phyloP scores from a whole-genome alignment of 2,888 invertebrate species.

The Cerceris rybyensis region DNA sequence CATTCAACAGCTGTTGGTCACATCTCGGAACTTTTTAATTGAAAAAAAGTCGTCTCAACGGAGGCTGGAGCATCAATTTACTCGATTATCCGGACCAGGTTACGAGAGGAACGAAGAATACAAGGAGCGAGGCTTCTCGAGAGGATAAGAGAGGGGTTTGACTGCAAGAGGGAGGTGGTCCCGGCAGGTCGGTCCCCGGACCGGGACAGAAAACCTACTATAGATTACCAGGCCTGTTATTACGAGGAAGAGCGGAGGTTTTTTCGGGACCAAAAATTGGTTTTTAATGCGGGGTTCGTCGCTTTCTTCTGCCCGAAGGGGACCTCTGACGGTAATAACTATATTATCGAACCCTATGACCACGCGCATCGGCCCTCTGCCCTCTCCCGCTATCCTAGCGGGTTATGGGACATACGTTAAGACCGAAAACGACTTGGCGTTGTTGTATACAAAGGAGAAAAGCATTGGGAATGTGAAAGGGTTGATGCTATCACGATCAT shows the following conservation, averaged over 20 bases:
- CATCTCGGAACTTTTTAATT: slow-evolving; percentile 73
- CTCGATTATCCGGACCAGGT: slow-evolving; percentile 71
- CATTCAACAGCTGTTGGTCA: slow-evolving; percentile 76
- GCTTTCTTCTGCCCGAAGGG: slow-evolving; percentile 75
- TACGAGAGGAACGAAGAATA: slow-evolving; percentile 20
- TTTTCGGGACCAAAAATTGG: slow-evolving; percentile 81
- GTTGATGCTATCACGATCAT: background rate
- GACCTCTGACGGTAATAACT: slow-evolving; percentile 79
- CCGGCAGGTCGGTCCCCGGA: slow-evolving; percentile 66
- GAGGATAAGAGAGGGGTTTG: background rate
- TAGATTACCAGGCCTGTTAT: slow-evolving; percentile 81
- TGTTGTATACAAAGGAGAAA: background rate
- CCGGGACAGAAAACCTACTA: slow-evolving; percentile 80
- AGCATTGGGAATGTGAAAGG: background rate
- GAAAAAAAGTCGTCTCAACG: slow-evolving; percentile 74
- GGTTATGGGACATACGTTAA: slow-evolving; percentile 31
- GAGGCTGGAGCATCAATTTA: slow-evolving; percentile 76
- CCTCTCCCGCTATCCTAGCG: slow-evolving; percentile 18
- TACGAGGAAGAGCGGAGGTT: slow-evolving; percentile 78
- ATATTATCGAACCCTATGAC: slow-evolving; percentile 79
- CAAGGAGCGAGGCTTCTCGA: background rate
- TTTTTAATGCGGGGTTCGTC: slow-evolving; percentile 81
- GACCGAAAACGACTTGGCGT: slow-evolving; percentile 13
- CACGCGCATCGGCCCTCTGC: slow-evolving; percentile 64
- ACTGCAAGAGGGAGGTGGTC: slow-evolving; percentile 31